Evolutionary conservation across 2,113 vertebrate genomes (phyloP).

Genomic region (Thunnus thynnus): DNA sequence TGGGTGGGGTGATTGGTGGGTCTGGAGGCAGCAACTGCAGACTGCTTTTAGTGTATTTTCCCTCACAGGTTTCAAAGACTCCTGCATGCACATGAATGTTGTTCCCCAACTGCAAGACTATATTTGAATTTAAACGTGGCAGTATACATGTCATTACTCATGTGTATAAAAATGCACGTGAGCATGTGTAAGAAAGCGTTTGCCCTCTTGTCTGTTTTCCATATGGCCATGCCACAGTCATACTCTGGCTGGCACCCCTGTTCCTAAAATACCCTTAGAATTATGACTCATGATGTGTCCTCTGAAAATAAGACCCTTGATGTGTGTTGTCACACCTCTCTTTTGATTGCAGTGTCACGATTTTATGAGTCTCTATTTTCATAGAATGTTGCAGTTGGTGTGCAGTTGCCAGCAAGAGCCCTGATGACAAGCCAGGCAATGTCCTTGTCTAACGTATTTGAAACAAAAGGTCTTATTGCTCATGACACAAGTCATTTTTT

Average conservation of each 20-base stretch:
- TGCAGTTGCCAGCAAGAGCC: slow-evolving; percentile 54
- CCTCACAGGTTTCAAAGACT: slow-evolving; percentile 18
- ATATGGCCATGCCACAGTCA: neutral
- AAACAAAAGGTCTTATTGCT: slow-evolving; percentile 45
- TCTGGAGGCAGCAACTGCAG: slow-evolving; percentile 36
- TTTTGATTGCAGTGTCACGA: slow-evolving; percentile 59
- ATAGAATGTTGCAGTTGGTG: slow-evolving; percentile 66
- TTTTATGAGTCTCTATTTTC: slow-evolving; percentile 70
- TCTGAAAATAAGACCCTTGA: slow-evolving; percentile 73
- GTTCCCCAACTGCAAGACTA: slow-evolving; percentile 13
- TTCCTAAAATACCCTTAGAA: slow-evolving; percentile 53
- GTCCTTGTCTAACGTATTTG: slow-evolving; percentile 54
- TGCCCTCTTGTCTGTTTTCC: slow-evolving; percentile 47
- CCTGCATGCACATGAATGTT: slow-evolving; percentile 28
- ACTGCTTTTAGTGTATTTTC: slow-evolving; percentile 21
- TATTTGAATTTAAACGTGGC: slow-evolving; percentile 27
- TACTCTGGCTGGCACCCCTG: slow-evolving; percentile 25
- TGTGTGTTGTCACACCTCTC: slow-evolving; percentile 59
- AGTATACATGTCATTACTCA: neutral
- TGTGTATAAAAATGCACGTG: slow-evolving; percentile 20
- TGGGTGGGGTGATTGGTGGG: neutral
- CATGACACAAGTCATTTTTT: slow-evolving; percentile 25
- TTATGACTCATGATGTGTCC: slow-evolving; percentile 62
- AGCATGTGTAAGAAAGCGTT: slow-evolving; percentile 13
- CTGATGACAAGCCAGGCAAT: slow-evolving; percentile 41